Conservation (phyloP, 2,113 vertebrate species). For the Grantiella picta region DNA sequence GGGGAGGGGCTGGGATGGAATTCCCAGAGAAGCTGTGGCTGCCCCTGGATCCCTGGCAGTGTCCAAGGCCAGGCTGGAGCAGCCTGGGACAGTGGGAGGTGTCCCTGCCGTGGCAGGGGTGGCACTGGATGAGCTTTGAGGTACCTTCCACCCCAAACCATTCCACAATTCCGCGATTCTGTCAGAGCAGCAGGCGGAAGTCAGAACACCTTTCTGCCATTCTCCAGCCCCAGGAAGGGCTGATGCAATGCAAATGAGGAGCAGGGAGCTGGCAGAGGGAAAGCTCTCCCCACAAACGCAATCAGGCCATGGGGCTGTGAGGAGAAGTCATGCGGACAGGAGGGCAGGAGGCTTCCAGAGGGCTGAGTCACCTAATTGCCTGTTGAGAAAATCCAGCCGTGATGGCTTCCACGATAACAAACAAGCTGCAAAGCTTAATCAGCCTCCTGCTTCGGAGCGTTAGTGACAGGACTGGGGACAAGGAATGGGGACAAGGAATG, state of each 20-base stretch:
- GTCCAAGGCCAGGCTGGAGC: background rate
- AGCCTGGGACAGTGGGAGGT: background rate
- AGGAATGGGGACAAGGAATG: background rate
- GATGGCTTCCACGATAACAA: background rate
- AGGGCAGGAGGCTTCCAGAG: background rate
- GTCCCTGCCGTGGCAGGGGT: background rate
- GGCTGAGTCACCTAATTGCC: conserved; percentile 28
- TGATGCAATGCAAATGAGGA: background rate
- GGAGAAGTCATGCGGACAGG: background rate
- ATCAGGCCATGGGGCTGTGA: background rate
- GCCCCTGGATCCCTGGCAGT: background rate
- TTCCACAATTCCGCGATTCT: background rate
- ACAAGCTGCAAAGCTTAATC: background rate
- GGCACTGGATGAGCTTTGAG: fast-evolving
- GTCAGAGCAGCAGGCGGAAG: background rate
- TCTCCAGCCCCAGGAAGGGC: background rate
- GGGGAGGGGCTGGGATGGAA: background rate
- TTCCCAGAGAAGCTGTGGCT: background rate
- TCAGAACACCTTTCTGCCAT: fast-evolving
- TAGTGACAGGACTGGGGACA: background rate
- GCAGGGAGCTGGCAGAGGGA: background rate
- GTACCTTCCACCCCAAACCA: background rate
- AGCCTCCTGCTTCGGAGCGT: background rate
- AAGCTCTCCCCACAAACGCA: background rate
- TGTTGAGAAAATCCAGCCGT: background rate